Conservation (phyloP, 2,797 vertebrate genomes). For the Coregonus suidteri region DNA sequence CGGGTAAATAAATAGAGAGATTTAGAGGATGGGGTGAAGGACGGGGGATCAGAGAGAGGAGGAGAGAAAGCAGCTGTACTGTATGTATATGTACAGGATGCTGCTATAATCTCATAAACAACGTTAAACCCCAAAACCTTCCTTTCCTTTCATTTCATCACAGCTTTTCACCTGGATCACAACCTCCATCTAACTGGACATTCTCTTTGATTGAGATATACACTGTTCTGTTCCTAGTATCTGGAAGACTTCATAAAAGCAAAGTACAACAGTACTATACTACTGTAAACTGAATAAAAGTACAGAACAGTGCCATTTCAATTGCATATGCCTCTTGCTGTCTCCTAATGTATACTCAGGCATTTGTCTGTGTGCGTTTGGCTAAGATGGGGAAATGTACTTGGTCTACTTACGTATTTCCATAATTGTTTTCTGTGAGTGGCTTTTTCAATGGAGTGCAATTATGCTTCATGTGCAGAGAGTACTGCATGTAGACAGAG, state of each 20-base stretch:
- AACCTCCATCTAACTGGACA: background rate
- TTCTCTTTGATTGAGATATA: background rate
- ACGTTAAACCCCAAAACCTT: conserved; percentile 6
- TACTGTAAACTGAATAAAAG: background rate
- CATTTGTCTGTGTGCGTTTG: conserved; percentile 5
- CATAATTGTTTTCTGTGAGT: conserved; percentile 27
- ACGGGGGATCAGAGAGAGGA: conserved; percentile 24
- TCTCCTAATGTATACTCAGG: conserved; percentile 24
- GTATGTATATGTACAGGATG: background rate
- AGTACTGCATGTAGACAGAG: background rate
- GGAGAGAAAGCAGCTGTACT: background rate
- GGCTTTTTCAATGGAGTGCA: conserved; percentile 54
- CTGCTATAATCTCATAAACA: conserved; percentile 39
- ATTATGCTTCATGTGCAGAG: conserved; percentile 38
- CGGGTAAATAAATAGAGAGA: conserved; percentile 15
- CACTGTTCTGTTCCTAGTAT: background rate
- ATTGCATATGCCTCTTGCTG: conserved; percentile 10
- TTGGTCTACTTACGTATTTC: conserved; percentile 12
- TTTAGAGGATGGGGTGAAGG: conserved; percentile 19
- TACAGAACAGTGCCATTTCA: conserved; percentile 8
- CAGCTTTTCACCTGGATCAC: background rate
- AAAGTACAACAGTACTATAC: background rate
- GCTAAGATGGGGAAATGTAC: conserved; percentile 29
- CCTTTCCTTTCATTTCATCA: conserved; percentile 8
- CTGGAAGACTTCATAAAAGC: background rate